These are phyloP conservation scores for Zalophus californianus DNA, from an alignment of 2,797 vertebrate species.

Conservation along the genomic window DNA sequence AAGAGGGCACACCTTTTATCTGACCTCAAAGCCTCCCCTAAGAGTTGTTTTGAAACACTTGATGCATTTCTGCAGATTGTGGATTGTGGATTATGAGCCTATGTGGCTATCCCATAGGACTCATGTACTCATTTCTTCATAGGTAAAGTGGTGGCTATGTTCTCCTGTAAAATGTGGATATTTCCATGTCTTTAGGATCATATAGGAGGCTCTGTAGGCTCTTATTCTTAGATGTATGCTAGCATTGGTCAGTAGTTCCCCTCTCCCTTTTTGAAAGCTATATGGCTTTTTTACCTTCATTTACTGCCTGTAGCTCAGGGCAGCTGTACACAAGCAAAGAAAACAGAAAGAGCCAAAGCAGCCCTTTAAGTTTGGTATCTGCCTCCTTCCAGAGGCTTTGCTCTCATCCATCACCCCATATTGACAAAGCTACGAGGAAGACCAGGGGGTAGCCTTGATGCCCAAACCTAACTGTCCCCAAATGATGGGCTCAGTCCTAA, in stretches of 20 bases:
- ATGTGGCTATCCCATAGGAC: fast-evolving
- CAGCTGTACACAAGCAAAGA: background rate
- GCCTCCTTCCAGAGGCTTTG: background rate
- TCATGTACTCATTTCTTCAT: background rate
- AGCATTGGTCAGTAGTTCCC: background rate
- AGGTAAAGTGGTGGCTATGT: background rate
- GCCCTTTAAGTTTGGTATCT: background rate
- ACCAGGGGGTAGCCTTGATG: background rate
- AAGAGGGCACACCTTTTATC: background rate
- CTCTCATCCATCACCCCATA: background rate
- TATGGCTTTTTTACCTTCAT: background rate
- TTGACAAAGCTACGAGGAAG: background rate
- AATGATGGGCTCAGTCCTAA: background rate
- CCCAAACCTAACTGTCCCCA: background rate
- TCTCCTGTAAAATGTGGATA: background rate
- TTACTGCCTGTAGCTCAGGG: background rate
- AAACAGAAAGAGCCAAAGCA: background rate
- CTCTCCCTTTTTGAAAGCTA: background rate
- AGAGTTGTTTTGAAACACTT: conserved; percentile 12
- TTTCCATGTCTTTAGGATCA: background rate
- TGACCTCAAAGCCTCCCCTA: background rate
- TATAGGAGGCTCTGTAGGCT: background rate
- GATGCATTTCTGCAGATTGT: background rate
- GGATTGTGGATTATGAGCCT: background rate
- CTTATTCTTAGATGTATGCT: background rate